Conservation (phyloP, 64 coral and sea anemone genomes). For the Montipora capricornis region DNA sequence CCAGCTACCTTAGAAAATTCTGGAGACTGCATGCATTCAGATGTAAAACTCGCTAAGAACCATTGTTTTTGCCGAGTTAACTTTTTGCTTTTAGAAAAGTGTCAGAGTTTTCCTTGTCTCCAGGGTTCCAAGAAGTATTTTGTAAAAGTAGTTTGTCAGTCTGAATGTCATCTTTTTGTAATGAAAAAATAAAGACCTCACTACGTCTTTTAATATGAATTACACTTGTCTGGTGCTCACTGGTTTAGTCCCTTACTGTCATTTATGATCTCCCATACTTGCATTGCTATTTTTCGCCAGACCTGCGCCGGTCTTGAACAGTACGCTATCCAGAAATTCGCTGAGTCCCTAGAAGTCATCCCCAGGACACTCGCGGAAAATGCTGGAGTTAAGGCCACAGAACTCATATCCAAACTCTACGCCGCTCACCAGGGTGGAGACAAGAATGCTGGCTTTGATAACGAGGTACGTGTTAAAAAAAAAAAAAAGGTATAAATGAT, state of each 20-base stretch:
- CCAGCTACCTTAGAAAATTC: not conserved
- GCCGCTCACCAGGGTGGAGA: constrained; percentile 92
- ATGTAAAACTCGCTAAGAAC: too few relatives aligned
- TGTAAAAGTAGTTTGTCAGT: too few relatives aligned
- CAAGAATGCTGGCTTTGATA: constrained; percentile 97
- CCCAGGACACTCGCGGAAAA: constrained; percentile 90
- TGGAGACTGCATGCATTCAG: too few relatives aligned
- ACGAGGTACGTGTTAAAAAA: constrained; percentile 68
- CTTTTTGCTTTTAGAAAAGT: too few relatives aligned
- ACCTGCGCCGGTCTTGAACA: constrained; percentile 97
- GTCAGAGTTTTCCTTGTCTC: too few relatives aligned
- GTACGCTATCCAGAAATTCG: constrained; percentile 97
- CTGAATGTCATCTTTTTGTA: too few relatives aligned
- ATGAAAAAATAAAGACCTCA: too few relatives aligned
- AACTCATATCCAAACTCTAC: constrained; percentile 93
- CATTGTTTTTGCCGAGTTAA: too few relatives aligned
- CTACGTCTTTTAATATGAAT: too few relatives aligned
- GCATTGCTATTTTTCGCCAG: constrained; percentile 33
- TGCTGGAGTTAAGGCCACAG: constrained; percentile 93
- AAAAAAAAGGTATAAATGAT: not conserved
- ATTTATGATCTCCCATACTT: not conserved
- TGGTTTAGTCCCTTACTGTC: too few relatives aligned
- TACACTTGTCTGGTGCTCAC: too few relatives aligned
- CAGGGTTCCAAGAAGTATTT: too few relatives aligned
- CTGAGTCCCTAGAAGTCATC: constrained; percentile 88